A percentile compares a stretch with the other conserved stretches of the same genome.
Evolutionary conservation across 2,888 invertebrate species (phyloP).

Genomic region (Eulithis testata): DNA sequence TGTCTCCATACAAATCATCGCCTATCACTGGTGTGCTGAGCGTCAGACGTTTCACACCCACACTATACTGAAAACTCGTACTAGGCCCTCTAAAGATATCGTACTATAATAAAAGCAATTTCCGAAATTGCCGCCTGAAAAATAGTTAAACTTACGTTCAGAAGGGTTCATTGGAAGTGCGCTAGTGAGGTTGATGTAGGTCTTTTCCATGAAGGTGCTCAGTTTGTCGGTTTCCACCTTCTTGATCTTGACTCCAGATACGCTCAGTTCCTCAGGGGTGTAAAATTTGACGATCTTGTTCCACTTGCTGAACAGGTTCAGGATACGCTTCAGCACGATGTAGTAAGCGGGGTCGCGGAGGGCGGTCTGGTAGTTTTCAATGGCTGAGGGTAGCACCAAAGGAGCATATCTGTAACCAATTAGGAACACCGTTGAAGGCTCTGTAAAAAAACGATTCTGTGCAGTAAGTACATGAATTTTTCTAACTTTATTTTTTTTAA

Average conservation of each 20-base stretch:
- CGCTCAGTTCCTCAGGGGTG: constrained; percentile 84
- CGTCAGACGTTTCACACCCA: too few relatives aligned
- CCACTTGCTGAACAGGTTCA: constrained; percentile 84
- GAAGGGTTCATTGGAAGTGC: constrained; percentile 15
- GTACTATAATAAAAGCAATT: background rate
- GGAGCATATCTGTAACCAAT: constrained; percentile 56
- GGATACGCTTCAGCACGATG: constrained; percentile 86
- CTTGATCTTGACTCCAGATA: constrained; percentile 86
- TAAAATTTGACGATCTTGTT: constrained; percentile 85
- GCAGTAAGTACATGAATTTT: too few relatives aligned
- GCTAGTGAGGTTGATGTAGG: constrained; percentile 84
- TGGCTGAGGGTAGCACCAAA: constrained; percentile 83
- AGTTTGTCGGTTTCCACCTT: constrained; percentile 87
- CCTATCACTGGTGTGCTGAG: too few relatives aligned
- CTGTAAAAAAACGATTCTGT: too few relatives aligned
- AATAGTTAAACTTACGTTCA: constrained; percentile 26
- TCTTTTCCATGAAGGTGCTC: constrained; percentile 88
- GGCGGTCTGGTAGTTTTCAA: constrained; percentile 87
- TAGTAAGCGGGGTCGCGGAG: constrained; percentile 89
- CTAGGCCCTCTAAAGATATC: background rate
- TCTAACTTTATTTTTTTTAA: too few relatives aligned
- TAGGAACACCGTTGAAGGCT: background rate
- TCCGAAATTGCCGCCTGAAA: background rate
- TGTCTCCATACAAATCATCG: too few relatives aligned
- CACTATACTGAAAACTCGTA: too few relatives aligned